phyloP scores from a whole-genome alignment of 2,113 vertebrate genomes.

The Catharus minimus region DNA sequence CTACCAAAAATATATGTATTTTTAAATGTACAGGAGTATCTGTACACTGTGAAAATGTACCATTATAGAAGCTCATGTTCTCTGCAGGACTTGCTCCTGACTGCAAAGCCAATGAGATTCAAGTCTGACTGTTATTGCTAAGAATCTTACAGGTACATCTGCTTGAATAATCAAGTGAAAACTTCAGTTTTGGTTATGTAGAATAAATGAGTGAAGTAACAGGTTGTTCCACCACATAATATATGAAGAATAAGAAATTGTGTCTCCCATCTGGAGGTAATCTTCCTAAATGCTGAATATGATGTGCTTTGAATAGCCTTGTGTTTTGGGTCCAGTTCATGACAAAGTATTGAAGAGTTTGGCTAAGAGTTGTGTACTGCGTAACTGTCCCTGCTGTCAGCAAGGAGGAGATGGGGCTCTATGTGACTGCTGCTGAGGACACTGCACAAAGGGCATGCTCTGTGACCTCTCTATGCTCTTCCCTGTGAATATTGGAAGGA shows the following conservation, averaged over 20 bases:
- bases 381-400: background rate
- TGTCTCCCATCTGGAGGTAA: background rate
- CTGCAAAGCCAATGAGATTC: background rate
- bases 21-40: background rate
- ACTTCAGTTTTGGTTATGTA: background rate
- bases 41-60: background rate
- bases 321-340: background rate
- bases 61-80: background rate
- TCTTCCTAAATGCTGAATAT: background rate
- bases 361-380: background rate
- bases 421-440: background rate
- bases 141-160: background rate
- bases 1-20: accelerated
- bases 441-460: background rate
- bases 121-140: background rate
- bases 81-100: background rate
- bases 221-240: background rate
- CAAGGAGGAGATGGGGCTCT: background rate
- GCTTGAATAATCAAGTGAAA: background rate
- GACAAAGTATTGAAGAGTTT: background rate
- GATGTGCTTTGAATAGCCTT: background rate
- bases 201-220: background rate
- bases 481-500: background rate
- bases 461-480: background rate
- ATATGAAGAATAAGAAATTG: background rate